Base-by-base conservation (phyloP, 2,797 vertebrate species). In the Chloroceryle inda region DNA sequence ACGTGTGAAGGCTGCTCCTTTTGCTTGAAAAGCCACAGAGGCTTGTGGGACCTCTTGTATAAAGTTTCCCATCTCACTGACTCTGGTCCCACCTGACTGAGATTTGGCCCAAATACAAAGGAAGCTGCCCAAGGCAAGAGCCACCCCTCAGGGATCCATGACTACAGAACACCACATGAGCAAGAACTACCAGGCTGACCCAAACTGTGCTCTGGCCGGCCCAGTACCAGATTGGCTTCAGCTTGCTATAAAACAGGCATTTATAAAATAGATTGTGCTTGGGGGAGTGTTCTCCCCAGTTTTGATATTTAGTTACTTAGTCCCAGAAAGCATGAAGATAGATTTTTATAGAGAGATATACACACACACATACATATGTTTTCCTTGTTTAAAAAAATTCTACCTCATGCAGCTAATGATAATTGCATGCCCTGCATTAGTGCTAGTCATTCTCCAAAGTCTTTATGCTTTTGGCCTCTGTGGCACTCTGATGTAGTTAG, bases 301-400 rank as follows among this genome's bases (percentile, higher is more conserved):
- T 89, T 91, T 77, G 11, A 21, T 79, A 12, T 35, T 85, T 13
- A 69, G 23, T 38, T 79, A 27, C 35, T 84, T 61, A 50, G 20
- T 61, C 23, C 19, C 23, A 56, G 35, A 31, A 87, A 93, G 20
- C 5, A 27, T 4, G 24, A 3, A 71, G 9, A 55, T 6, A 24
- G 11, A 9, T 12, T 22, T 21, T 13, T 12, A 37, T 1, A 19
- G 1, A 31, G 1, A 22, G 3, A 13, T 10, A 56, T 2, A 12
- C 0, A 29, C 6, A 49, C 1, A 47, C 2, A 17, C 5, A 2
- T 1, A 40, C 5, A 20, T 21, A 20, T 31, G 5, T 42, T 58
- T 4, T 29, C 5, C 3, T 53, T 47, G 17, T 56, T 80, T 24
- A 18, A 73, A 78, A 66, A 52, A 6, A 27, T 13, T 49, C 24